Evolutionary conservation across 2,888 invertebrate genomes (phyloP).

Genomic region (Tetropium fuscum): DNA sequence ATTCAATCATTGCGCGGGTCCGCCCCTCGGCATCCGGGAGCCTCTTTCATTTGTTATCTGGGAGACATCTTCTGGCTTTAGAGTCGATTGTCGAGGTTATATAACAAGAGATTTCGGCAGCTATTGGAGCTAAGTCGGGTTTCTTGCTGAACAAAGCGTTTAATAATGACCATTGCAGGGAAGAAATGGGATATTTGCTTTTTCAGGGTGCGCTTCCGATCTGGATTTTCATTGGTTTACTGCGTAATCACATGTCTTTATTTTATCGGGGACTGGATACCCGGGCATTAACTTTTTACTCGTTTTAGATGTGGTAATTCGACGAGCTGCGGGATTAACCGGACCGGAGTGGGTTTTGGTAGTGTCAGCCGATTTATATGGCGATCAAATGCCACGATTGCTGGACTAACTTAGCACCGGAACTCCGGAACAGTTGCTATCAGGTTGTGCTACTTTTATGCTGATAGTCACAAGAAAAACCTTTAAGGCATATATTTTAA

Average conservation of each 20-base stretch:
- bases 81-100: slow-evolving; percentile 59
- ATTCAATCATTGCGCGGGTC: slow-evolving; percentile 58
- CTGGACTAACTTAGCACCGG: too few species aligned
- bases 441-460: too few species aligned
- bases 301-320: slow-evolving; percentile 53
- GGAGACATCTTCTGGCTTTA: slow-evolving; percentile 57
- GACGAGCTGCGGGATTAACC: slow-evolving; percentile 53
- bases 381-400: too few species aligned
- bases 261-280: slow-evolving; percentile 42
- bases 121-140: slow-evolving; percentile 58
- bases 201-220: slow-evolving; percentile 50
- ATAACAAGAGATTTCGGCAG: slow-evolving; percentile 63
- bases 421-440: too few species aligned
- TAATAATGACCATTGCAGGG: slow-evolving; percentile 63
- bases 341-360: slow-evolving; percentile 48
- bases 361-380: slow-evolving; percentile 48
- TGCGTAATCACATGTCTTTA: slow-evolving; percentile 51
- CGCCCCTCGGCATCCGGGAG: slow-evolving; percentile 55
- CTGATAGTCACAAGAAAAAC: too few species aligned
- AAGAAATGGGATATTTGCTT: slow-evolving; percentile 54
- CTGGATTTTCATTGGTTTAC: slow-evolving; percentile 51
- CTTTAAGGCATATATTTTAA: too few species aligned
- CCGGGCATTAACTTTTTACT: slow-evolving; percentile 46
- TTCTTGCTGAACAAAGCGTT: slow-evolving; percentile 66
- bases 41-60: slow-evolving; percentile 61